A percentile compares a stretch with the other conserved stretches of the same genome.
These are phyloP conservation scores for Pharmacophagus antenor DNA, from an alignment of 2,888 invertebrate species.

Conservation along the genomic window DNA sequence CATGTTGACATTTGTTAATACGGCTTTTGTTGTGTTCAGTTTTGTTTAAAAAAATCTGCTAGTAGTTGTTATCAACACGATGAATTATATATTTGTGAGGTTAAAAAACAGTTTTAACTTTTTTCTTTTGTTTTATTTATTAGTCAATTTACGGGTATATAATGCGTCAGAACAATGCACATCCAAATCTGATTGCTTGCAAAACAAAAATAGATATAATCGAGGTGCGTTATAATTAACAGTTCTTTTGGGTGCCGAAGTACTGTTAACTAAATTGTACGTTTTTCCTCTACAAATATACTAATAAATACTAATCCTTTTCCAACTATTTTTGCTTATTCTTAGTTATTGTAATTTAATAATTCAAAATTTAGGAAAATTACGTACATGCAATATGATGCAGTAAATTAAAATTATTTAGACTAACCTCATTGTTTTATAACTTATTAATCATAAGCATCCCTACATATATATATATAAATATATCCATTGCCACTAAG, in stretches of 20 bases:
- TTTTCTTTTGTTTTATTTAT: slow-evolving; percentile 9
- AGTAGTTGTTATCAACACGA: neutral
- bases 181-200: slow-evolving; percentile 17
- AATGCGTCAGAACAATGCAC: slow-evolving; percentile 23
- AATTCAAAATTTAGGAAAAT: no score
- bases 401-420: no score
- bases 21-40: neutral
- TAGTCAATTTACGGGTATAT: slow-evolving; percentile 2
- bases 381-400: no score
- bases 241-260: no score
- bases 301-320: no score
- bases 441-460: no score
- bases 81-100: neutral
- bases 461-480: no score
- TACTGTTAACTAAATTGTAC: neutral
- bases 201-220: slow-evolving; percentile 27
- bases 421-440: no score
- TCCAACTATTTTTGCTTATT: no score
- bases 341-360: no score
- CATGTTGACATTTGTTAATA: neutral
- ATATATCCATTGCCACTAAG: no score
- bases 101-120: slow-evolving; percentile 3
- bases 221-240: slow-evolving; percentile 16
- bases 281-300: no score
- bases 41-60: neutral